A percentile compares a stretch with the other conserved stretches of the same genome.
These are phyloP conservation scores for Halcyon badia DNA, from an alignment of 2,797 vertebrate genomes.

Conservation along the genomic window DNA sequence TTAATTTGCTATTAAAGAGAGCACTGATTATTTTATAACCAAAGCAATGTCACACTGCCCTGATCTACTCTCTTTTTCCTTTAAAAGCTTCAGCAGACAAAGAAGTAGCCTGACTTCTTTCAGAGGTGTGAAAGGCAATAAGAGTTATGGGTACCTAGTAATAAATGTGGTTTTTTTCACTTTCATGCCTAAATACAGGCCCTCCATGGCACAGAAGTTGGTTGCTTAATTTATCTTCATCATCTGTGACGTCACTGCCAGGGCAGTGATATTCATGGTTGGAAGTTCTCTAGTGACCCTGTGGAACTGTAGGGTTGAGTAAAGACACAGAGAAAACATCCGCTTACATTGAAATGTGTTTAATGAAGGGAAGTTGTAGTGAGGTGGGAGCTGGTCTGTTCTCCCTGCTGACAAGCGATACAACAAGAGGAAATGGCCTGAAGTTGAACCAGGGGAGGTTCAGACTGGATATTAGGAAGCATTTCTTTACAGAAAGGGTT, in stretches of 20 bases:
- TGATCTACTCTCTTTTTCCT: not conserved
- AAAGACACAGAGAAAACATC: not conserved
- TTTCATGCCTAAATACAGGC: not conserved
- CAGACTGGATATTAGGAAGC: too few relatives aligned
- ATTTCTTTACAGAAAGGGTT: too few relatives aligned
- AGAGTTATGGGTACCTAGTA: not conserved
- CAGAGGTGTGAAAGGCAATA: not conserved
- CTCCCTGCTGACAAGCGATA: too few relatives aligned
- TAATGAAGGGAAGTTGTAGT: too few relatives aligned
- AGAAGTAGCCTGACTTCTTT: not conserved
- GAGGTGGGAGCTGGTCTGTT: too few relatives aligned
- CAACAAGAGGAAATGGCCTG: too few relatives aligned
- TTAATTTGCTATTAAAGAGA: not conserved
- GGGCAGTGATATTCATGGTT: not conserved
- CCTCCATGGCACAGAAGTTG: rapidly evolving
- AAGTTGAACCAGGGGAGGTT: too few relatives aligned
- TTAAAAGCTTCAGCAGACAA: not conserved
- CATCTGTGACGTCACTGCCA: not conserved
- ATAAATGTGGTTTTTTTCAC: not conserved
- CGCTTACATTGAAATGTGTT: not conserved
- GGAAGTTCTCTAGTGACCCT: not conserved
- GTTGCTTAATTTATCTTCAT: not conserved
- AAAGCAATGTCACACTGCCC: not conserved
- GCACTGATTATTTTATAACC: not conserved
- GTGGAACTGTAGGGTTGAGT: not conserved